Evolutionary conservation across 2,797 vertebrate genomes (phyloP).

Genomic region (Phoebastria nigripes): DNA sequence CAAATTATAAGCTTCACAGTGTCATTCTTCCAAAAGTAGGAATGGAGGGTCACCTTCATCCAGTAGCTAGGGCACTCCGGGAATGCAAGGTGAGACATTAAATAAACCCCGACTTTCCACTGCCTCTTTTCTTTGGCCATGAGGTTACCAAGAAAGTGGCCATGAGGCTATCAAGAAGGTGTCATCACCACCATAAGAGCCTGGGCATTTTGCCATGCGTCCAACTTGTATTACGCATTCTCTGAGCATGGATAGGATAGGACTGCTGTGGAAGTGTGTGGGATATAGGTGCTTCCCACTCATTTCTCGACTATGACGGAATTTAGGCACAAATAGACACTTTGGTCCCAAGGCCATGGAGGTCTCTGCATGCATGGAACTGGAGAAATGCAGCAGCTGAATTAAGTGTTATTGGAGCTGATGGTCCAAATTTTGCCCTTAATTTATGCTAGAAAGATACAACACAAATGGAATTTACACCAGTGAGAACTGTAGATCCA

Average conservation of each 20-base stretch:
- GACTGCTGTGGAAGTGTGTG: not conserved
- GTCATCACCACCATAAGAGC: not conserved
- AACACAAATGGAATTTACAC: not conserved
- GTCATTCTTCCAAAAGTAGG: not conserved
- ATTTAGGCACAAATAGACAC: not conserved
- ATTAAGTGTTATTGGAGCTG: not conserved
- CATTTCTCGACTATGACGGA: not conserved
- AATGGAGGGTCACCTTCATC: not conserved
- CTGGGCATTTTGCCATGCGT: not conserved
- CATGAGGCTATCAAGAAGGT: not conserved
- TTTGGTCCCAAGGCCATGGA: not conserved
- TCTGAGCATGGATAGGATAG: not conserved
- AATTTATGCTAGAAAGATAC: not conserved
- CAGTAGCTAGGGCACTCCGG: not conserved
- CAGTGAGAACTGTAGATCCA: not conserved
- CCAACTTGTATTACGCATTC: rapidly evolving
- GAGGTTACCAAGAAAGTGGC: not conserved
- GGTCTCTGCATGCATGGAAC: not conserved
- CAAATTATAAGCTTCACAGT: not conserved
- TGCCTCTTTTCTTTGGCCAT: not conserved
- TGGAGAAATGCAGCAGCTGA: not conserved
- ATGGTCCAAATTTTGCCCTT: not conserved
- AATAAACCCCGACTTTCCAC: not conserved
- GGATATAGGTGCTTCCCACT: not conserved
- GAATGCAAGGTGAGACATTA: not conserved